Evolutionary conservation across 1,140 invertebrate genomes (phyloP).

Genomic region (Dendrolimus kikuchii): DNA sequence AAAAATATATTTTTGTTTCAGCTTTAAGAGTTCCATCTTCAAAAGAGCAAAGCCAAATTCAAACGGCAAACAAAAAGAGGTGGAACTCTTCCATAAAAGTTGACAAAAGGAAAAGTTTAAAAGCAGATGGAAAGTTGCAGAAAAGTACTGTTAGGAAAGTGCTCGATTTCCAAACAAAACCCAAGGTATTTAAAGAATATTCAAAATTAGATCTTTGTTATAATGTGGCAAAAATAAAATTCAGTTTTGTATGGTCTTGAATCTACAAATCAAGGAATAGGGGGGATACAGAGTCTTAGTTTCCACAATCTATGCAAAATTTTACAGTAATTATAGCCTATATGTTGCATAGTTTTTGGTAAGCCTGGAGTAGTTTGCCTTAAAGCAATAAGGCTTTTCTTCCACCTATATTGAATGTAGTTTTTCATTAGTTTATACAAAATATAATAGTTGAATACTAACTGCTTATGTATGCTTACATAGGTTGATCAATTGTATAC

Average conservation of each 20-base stretch:
- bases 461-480: too few species aligned
- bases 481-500: too few species aligned
- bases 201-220: conserved; percentile 4
- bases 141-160: conserved; percentile 46
- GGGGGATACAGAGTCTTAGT: too few species aligned
- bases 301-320: too few species aligned
- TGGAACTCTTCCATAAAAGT: conserved; percentile 61
- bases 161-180: conserved; percentile 43
- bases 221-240: neutral
- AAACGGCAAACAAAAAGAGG: conserved; percentile 29
- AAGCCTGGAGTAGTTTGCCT: too few species aligned
- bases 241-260: too few species aligned
- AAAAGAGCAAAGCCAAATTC: conserved; percentile 18
- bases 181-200: conserved; percentile 21
- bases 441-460: too few species aligned
- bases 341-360: too few species aligned
- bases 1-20: conserved; percentile 17
- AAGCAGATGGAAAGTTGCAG: conserved; percentile 32
- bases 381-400: too few species aligned
- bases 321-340: too few species aligned
- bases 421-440: conserved; percentile 15
- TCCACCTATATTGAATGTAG: neutral
- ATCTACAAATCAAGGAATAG: too few species aligned
- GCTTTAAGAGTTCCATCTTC: conserved; percentile 30
- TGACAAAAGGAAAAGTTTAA: conserved; percentile 38